A percentile compares a stretch with the other conserved stretches of the same genome.
phyloP scores from a whole-genome alignment of 1,140 invertebrate species.

The Trichonephila clavipes region DNA sequence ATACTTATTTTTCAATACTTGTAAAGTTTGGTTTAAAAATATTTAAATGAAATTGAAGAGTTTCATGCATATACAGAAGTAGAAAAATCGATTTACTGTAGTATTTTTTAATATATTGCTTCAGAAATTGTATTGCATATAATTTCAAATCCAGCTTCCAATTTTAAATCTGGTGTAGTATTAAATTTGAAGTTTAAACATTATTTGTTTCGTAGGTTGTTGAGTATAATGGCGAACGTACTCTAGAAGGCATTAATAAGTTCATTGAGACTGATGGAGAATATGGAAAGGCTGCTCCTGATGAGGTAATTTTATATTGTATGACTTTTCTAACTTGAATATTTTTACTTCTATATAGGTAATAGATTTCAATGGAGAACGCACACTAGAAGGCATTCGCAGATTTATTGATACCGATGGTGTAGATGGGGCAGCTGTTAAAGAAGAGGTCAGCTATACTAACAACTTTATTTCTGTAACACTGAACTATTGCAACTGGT shows the following conservation, averaged over 20 bases:
- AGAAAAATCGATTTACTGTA: too few relatives aligned
- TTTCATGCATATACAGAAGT: too few relatives aligned
- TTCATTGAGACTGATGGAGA: slow-evolving; percentile 92
- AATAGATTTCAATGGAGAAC: slow-evolving; percentile 95
- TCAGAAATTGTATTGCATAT: too few relatives aligned
- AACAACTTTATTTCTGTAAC: slow-evolving; percentile 50
- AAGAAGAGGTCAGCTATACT: slow-evolving; percentile 83
- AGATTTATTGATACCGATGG: slow-evolving; percentile 94
- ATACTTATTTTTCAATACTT: too few relatives aligned
- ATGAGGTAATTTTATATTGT: slow-evolving; percentile 82
- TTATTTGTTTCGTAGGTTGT: slow-evolving; percentile 84
- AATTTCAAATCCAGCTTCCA: too few relatives aligned
- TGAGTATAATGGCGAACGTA: slow-evolving; percentile 97
- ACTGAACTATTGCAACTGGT: slow-evolving; percentile 21
- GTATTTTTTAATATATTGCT: too few relatives aligned
- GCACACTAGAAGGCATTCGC: slow-evolving; percentile 94
- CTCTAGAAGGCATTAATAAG: slow-evolving; percentile 94
- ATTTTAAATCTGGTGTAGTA: too few relatives aligned
- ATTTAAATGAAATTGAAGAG: too few relatives aligned
- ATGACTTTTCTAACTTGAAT: not conserved
- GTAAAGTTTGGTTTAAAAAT: too few relatives aligned
- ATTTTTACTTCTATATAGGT: slow-evolving; percentile 82
- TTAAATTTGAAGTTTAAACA: not conserved
- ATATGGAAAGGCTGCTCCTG: slow-evolving; percentile 85
- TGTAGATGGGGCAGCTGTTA: slow-evolving; percentile 84